A percentile compares a stretch with the other conserved stretches of the same genome.
Conservation (phyloP, 30 jellyfish, hydroid and myxozoan genomes). For the Phacellophora camtschatica region DNA sequence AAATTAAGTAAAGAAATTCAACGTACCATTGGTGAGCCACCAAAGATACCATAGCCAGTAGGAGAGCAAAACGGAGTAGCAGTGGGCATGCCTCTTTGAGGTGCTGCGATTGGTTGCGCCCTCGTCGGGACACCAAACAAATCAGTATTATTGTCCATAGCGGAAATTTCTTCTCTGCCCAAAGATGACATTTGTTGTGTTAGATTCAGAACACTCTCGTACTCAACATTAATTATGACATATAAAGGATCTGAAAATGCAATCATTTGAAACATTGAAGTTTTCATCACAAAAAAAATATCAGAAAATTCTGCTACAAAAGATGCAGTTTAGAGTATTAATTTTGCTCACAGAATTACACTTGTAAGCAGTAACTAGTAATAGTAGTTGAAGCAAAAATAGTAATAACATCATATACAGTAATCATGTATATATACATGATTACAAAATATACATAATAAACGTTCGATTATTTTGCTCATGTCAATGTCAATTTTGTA, state of each 20-base stretch:
- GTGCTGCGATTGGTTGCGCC: conserved; percentile 79
- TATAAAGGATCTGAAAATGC: conserved; percentile 43
- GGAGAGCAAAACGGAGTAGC: conserved; percentile 89
- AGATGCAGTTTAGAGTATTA: no score
- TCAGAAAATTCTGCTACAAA: no score
- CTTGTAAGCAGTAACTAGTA: no score
- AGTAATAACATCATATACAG: no score
- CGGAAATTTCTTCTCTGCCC: conserved; percentile 24
- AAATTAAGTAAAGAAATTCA: neutral
- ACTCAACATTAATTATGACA: conserved; percentile 53
- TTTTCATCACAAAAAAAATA: no score
- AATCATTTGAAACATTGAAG: no score
- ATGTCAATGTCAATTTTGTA: no score
- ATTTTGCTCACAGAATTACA: no score
- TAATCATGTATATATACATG: no score
- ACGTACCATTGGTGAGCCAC: conserved; percentile 70
- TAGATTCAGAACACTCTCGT: conserved; percentile 37
- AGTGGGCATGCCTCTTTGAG: conserved; percentile 58
- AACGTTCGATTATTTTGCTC: no score
- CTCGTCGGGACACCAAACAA: conserved; percentile 11
- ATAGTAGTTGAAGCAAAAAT: no score
- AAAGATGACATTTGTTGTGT: conserved; percentile 80
- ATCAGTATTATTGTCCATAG: neutral
- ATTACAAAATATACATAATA: no score
- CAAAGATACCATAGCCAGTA: conserved; percentile 82